phyloP scores from a whole-genome alignment of 2,113 vertebrate species.

The Pyxicephalus adspersus region DNA sequence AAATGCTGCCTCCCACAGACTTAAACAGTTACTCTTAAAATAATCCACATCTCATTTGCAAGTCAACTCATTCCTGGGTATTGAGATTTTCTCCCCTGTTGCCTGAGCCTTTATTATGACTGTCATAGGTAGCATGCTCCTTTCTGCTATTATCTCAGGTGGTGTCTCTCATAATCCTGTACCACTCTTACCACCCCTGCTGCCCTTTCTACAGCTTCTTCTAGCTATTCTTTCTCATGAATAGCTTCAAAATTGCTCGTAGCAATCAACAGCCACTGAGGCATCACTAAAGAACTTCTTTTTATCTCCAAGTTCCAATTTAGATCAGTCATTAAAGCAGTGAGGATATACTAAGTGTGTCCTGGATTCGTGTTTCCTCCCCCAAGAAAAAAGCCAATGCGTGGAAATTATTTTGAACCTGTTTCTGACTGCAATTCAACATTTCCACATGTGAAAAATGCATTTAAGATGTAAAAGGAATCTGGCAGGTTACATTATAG shows the following conservation, averaged over 20 bases:
- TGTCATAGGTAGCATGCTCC: conserved; percentile 43
- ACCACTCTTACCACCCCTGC: conserved; percentile 40
- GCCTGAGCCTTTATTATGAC: conserved; percentile 32
- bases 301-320: conserved; percentile 82
- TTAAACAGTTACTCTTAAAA: conserved; percentile 8
- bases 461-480: no score
- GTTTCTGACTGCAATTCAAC: no score
- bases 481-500: no score
- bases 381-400: neutral
- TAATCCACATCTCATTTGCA: conserved; percentile 29
- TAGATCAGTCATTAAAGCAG: conserved; percentile 82
- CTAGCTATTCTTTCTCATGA: conserved; percentile 75
- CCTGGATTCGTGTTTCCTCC: conserved; percentile 61
- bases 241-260: conserved; percentile 81
- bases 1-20: neutral
- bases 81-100: conserved; percentile 26
- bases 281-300: conserved; percentile 83
- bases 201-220: conserved; percentile 69
- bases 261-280: conserved; percentile 82
- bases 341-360: conserved; percentile 76
- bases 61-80: neutral
- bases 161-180: conserved; percentile 44
- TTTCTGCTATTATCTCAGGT: conserved; percentile 49
- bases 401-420: no score
- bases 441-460: no score